Percentiles rank a stretch among this genome's conserved stretches.
These are phyloP conservation scores for Thyatira batis DNA, from an alignment of 2,888 invertebrate species.

Conservation along the genomic window DNA sequence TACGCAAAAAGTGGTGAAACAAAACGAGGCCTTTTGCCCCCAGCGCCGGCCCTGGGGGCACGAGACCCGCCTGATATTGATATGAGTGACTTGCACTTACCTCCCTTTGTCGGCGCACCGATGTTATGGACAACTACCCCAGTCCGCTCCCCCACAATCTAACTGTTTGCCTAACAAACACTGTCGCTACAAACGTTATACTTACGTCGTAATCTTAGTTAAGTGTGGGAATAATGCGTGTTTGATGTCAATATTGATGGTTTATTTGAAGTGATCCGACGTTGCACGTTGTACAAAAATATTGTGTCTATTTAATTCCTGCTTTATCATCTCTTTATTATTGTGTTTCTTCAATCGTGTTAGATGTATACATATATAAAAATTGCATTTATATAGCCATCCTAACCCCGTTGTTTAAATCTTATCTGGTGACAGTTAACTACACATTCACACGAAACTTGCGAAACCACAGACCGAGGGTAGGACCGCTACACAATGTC, in stretches of 20 bases:
- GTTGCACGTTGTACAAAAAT: no score
- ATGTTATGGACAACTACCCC: slow-evolving; percentile 68
- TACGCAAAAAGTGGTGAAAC: slow-evolving; percentile 71
- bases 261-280: slow-evolving; percentile 9
- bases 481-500: slow-evolving; percentile 52
- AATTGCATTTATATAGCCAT: slow-evolving; percentile 9
- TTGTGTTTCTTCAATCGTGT: no score
- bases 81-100: slow-evolving; percentile 81
- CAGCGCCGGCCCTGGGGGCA: slow-evolving; percentile 41
- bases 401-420: slow-evolving; percentile 51
- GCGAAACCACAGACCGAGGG: slow-evolving; percentile 62
- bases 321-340: no score
- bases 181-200: slow-evolving; percentile 67
- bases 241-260: slow-evolving; percentile 28
- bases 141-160: slow-evolving; percentile 23
- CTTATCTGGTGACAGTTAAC: slow-evolving; percentile 61
- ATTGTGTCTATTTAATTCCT: no score
- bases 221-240: slow-evolving; percentile 53
- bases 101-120: slow-evolving; percentile 51
- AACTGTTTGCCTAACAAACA: slow-evolving; percentile 67
- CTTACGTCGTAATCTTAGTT: slow-evolving; percentile 64
- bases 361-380: background rate
- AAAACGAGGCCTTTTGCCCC: slow-evolving; percentile 54
- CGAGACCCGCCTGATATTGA: slow-evolving; percentile 70
- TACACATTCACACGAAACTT: slow-evolving; percentile 66